A percentile compares a stretch with the other conserved stretches of the same genome.
Evolutionary conservation across 2,888 invertebrate species (phyloP).

Genomic region (Aporophyla lueneburgensis): DNA sequence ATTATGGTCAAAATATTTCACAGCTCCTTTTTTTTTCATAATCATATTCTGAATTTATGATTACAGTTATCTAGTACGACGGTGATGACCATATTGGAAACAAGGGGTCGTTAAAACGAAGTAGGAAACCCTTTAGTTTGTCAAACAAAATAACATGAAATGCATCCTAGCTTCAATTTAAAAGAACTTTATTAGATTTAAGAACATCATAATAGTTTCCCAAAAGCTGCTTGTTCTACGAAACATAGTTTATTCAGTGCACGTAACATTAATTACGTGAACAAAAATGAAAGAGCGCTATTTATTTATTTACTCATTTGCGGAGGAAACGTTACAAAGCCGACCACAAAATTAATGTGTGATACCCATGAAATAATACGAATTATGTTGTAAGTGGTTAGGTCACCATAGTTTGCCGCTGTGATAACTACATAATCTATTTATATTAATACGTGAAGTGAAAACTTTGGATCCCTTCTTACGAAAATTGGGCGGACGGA

Average conservation of each 20-base stretch:
- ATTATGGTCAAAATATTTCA: no score
- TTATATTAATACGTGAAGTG: no score
- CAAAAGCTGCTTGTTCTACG: background rate
- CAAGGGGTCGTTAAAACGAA: background rate
- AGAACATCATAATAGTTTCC: background rate
- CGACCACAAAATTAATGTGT: constrained; percentile 54
- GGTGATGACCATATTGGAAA: no score
- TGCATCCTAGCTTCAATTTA: background rate
- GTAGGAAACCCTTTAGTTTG: background rate
- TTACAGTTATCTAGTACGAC: no score
- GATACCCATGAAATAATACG: constrained; percentile 38
- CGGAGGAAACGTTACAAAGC: constrained; percentile 38
- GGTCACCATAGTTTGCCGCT: no score
- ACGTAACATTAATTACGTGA: constrained; percentile 50
- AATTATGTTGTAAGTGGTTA: constrained; percentile 38
- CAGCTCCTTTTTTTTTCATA: no score
- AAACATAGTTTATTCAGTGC: constrained; percentile 29
- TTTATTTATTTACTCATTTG: constrained; percentile 53
- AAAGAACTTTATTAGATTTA: constrained; percentile 8
- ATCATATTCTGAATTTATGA: no score
- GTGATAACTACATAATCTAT: no score
- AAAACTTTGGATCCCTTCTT: no score
- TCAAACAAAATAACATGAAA: no score
- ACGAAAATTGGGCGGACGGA: no score
- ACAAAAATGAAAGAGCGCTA: constrained; percentile 46